Evolutionary conservation across 2,888 invertebrate species (phyloP), one percentile per base, ranked within the genome.

Genomic region (Oligia fasciuncula): DNA sequence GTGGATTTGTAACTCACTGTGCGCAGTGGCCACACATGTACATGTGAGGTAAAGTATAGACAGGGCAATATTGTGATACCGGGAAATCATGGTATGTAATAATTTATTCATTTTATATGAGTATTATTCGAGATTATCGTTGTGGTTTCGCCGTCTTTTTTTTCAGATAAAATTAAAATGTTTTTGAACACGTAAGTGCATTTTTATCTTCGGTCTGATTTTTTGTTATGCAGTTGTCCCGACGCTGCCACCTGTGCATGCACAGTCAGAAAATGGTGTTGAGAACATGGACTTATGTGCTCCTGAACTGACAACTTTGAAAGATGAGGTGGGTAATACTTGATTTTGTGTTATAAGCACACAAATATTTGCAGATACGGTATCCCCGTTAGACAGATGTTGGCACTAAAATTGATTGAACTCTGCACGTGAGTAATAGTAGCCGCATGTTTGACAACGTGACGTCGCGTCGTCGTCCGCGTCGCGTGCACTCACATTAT

Each of bases 181-280:
- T 75, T 80, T 75, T 68, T 71, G 14, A 62, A 29, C 17, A 79
- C 77, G 51, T 87, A 85, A 70, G 86, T 92, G 87, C 90, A 92
- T 89, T 79, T 92, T 92, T 91, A 94, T 93, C 89, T 90, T 92
- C 85, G 86, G 88, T 91, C 68, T 90, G 70, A 86, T 65, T 85
- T 90, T 90, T 93, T 93, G 88, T 93, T 92, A 40, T 88, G 76
- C 94, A 96, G 96, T 89, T 91, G 81, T 79, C 66, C 87, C 87
- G 80, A 63, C 85, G 3, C 76, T 91, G n/a, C 74, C 91, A 17
- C 86, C 91, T 19, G 81, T 68, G 43, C 82, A 86, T 40, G 78
- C 80, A 51, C 89, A 86, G 63, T 60, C 83, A 0, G 92, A 94
- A 46, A 89, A 88, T 11, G 90, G 81, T 1, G 84, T 77, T 0